Conservation (phyloP, 2,113 vertebrate species). For the Bufo gargarizans region DNA sequence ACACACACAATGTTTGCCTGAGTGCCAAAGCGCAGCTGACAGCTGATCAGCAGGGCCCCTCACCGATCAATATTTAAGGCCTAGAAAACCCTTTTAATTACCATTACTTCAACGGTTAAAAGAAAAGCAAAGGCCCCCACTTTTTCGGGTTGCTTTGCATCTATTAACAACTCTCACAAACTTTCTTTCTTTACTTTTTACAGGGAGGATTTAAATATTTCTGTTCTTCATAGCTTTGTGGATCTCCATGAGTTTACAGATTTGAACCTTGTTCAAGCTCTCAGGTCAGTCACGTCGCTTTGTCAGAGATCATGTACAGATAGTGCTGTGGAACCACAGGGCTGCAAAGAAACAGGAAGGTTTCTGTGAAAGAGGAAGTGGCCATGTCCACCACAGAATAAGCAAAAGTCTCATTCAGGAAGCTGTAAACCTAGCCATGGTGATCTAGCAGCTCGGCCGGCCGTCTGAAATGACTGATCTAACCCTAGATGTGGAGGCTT, state of each 20-base stretch:
- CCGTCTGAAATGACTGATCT: neutral
- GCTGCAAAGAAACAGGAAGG: conserved; percentile 13
- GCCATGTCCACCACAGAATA: conserved; percentile 13
- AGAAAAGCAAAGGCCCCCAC: too few relatives aligned
- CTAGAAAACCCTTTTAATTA: too few relatives aligned
- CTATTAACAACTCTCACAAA: neutral
- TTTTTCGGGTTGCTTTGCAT: neutral
- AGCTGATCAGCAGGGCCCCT: too few relatives aligned
- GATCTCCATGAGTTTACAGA: conserved; percentile 93
- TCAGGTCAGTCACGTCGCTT: conserved; percentile 73
- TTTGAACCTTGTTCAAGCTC: conserved; percentile 91
- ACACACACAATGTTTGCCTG: too few relatives aligned
- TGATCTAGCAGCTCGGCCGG: neutral
- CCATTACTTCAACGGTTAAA: too few relatives aligned
- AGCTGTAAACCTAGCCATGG: neutral
- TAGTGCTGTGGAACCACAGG: neutral
- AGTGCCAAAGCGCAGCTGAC: too few relatives aligned
- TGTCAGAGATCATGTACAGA: neutral
- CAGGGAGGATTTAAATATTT: conserved; percentile 90
- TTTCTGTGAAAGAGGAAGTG: conserved; percentile 40
- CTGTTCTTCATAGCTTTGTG: conserved; percentile 89
- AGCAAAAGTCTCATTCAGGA: conserved; percentile 15
- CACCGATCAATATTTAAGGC: too few relatives aligned
- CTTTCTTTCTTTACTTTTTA: conserved; percentile 16
- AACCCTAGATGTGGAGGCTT: neutral